phyloP scores from a whole-genome alignment of 1,140 invertebrate genomes.

The Pollicipes pollicipes region DNA sequence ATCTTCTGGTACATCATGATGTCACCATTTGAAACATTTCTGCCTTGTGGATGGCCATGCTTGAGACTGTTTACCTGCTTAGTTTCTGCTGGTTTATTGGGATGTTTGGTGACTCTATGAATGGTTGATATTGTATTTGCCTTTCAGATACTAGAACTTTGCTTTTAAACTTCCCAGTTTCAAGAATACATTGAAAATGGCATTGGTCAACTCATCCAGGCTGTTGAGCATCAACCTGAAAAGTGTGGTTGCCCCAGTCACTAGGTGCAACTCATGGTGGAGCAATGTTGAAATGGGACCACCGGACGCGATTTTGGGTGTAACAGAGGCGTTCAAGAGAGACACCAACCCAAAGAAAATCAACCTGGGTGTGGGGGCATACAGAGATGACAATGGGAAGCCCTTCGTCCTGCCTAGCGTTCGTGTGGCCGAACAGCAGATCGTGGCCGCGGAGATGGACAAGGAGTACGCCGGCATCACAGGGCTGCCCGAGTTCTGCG shows the following conservation, averaged over 20 bases:
- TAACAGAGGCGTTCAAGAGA: conserved; percentile 90
- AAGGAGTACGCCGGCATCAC: conserved; percentile 92
- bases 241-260: not conserved
- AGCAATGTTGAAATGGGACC: conserved; percentile 88
- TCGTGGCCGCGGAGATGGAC: conserved; percentile 56
- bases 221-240: not conserved
- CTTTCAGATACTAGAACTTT: too few species aligned
- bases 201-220: not conserved
- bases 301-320: conserved; percentile 92
- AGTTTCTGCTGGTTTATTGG: too few species aligned
- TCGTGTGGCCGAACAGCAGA: conserved; percentile 56
- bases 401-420: conserved; percentile 91
- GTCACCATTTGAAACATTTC: too few species aligned
- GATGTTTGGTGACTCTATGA: too few species aligned
- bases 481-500: conserved; percentile 62
- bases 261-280: conserved; percentile 49
- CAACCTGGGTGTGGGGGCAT: conserved; percentile 93
- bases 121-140: too few species aligned
- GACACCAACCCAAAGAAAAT: conserved; percentile 91
- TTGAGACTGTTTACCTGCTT: too few species aligned
- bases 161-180: too few species aligned
- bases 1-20: too few species aligned
- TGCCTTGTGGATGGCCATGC: too few species aligned
- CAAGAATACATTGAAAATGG: not conserved
- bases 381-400: conserved; percentile 92